These are phyloP conservation scores for Trichomalopsis sarcophagae DNA, from an alignment of 1,140 invertebrate species.

Conservation along the genomic window DNA sequence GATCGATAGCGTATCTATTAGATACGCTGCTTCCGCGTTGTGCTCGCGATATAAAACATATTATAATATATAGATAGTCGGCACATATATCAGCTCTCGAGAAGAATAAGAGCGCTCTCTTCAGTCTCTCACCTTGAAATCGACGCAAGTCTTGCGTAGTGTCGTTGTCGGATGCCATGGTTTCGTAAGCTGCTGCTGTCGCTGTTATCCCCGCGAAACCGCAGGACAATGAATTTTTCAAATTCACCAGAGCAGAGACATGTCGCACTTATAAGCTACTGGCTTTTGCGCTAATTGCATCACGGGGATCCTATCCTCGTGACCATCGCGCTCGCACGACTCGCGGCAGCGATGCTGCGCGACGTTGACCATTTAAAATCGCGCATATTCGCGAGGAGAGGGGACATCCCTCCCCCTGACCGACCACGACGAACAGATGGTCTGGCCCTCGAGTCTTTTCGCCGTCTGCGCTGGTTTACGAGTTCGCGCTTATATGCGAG, in stretches of 20 bases:
- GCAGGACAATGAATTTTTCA: not conserved
- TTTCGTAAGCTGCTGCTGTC: constrained; percentile 1
- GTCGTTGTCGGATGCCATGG: constrained; percentile 41
- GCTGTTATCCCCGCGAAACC: not conserved
- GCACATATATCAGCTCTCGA: not conserved
- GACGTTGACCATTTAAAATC: constrained; percentile 45
- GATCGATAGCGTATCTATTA: constrained; percentile 5
- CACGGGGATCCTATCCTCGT: constrained; percentile 46
- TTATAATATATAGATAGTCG: not conserved
- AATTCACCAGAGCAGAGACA: constrained; percentile 14
- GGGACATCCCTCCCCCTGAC: not conserved
- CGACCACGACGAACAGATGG: too few relatives aligned
- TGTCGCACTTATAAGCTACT: not conserved
- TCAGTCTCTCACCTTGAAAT: constrained; percentile 42
- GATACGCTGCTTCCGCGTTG: not conserved
- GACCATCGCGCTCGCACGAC: constrained; percentile 19
- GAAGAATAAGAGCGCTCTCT: not conserved
- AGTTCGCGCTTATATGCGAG: too few relatives aligned
- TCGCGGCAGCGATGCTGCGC: not conserved
- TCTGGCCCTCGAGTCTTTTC: too few relatives aligned
- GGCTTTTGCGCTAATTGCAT: constrained; percentile 37
- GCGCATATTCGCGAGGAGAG: not conserved
- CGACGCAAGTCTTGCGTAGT: constrained; percentile 10
- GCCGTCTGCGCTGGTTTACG: too few relatives aligned
- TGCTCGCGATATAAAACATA: not conserved